Evolutionary conservation across 2,113 vertebrate genomes (phyloP), one percentile per base, ranked within the genome.

Genomic region (Eubucco bourcierii): DNA sequence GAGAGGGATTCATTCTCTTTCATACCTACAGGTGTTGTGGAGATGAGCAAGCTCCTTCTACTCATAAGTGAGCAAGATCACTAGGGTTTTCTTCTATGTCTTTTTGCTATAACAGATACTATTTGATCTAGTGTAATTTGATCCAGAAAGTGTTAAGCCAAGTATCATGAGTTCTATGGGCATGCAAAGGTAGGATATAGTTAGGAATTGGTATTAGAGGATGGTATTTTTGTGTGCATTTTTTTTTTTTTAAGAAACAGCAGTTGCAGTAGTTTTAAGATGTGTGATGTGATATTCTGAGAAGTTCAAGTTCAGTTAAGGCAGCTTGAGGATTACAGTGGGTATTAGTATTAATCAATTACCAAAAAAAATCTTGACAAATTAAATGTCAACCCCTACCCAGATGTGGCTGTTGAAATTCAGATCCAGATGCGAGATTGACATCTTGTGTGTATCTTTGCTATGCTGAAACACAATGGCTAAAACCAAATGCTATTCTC

Each of bases 331-430:
- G 61, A 74, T 77, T 92, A 56, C 5, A 20, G 55, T 21, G 60
- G 4, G 23, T 74, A 89, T 87, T 83, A 88, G 64, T 80, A 84
- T 92, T 87, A 93, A 89, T 61, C 58, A 89, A 67, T 92, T 95
- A 90, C 14, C 37, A 82, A 50, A 86, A 84, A 78, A 90, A 25
- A 11, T 9, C 31, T 82, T 92, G 90, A 82, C 53, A 93, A 95
- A 96, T 93, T 96, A 94, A 85, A 91, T 80, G 82, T 95, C 89
- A 94, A 29, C 44, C 37, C 47, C 56, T 71, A 64, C 27, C 34
- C 72, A 83, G 61, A 27, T 88, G 72, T 80, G 58, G n/a, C 84
- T 85, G 47, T 81, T 90, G 89, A 92, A 92, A 87, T 93, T 80
- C 87, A 88, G 92, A 84, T 87, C 74, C 74, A 78, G 72, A 85